Conservation (phyloP, 2,113 vertebrate genomes). For the Chrysochloris asiatica region DNA sequence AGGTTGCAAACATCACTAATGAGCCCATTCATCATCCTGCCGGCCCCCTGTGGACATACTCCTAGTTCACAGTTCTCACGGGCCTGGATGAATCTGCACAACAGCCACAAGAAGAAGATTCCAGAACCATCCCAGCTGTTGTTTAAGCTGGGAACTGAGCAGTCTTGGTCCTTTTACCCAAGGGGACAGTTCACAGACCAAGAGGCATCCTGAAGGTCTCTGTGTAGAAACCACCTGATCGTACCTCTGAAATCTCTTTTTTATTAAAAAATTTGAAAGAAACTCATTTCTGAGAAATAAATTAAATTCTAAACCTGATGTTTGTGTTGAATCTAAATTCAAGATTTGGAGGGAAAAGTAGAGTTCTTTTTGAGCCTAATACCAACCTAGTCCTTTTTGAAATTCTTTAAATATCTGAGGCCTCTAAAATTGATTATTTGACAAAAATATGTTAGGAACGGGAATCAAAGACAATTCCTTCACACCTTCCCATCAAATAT, state of each 20-base stretch:
- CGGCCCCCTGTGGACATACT: neutral
- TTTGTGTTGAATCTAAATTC: slow-evolving; percentile 42
- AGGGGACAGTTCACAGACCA: neutral
- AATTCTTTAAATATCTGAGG: neutral
- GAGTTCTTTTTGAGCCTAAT: neutral
- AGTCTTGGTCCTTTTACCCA: neutral
- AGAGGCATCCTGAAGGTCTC: slow-evolving; percentile 1
- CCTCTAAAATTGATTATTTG: neutral
- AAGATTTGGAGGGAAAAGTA: slow-evolving; percentile 8
- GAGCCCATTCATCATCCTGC: neutral
- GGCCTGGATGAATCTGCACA: neutral
- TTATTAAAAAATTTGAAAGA: slow-evolving; percentile 51
- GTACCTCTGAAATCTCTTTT: slow-evolving; percentile 52
- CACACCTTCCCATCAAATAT: neutral
- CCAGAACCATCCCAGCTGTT: neutral
- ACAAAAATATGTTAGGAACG: neutral
- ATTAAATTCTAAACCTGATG: slow-evolving; percentile 52
- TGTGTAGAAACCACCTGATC: neutral
- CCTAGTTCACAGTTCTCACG: neutral
- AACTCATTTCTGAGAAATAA: slow-evolving; percentile 48
- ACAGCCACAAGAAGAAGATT: neutral
- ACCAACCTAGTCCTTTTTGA: neutral
- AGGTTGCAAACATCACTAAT: neutral
- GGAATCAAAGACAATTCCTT: slow-evolving; percentile 14
- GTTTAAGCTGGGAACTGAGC: neutral